phyloP scores from a whole-genome alignment of 2,888 invertebrate species.

The Penaeus monodon region DNA sequence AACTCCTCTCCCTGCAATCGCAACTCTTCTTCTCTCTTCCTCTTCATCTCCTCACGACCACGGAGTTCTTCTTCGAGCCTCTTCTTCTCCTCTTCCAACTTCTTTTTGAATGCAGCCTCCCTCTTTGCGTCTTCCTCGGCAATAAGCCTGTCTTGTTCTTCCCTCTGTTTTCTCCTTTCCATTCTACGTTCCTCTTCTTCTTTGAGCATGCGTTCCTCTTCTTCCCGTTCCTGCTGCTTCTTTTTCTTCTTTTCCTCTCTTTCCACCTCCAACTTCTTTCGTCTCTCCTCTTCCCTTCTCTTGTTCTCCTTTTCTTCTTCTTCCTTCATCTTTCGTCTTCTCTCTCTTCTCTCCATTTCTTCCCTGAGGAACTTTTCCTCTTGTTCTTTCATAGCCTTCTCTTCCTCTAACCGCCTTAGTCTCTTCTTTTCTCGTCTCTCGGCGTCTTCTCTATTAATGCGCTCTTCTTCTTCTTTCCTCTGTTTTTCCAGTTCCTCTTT shows the following conservation, averaged over 20 bases:
- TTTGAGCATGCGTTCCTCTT: slow-evolving; percentile 28
- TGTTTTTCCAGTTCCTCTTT: slow-evolving; percentile 25
- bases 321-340: slow-evolving; percentile 45
- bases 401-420: slow-evolving; percentile 65
- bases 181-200: slow-evolving; percentile 48
- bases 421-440: slow-evolving; percentile 41
- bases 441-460: slow-evolving; percentile 16
- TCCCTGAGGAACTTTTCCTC: slow-evolving; percentile 63
- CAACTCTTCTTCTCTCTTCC: slow-evolving; percentile 63
- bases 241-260: slow-evolving; percentile 57
- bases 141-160: slow-evolving; percentile 33
- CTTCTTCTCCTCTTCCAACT: slow-evolving; percentile 48
- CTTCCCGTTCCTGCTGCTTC: slow-evolving; percentile 34
- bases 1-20: slow-evolving; percentile 65
- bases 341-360: slow-evolving; percentile 49
- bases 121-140: slow-evolving; percentile 53
- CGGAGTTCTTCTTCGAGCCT: slow-evolving; percentile 40
- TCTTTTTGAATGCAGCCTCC: slow-evolving; percentile 41
- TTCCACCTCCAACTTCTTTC: slow-evolving; percentile 61
- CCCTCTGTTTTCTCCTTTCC: slow-evolving; percentile 45
- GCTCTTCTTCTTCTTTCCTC: slow-evolving; percentile 43
- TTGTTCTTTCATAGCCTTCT: slow-evolving; percentile 69
- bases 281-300: slow-evolving; percentile 62
- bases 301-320: slow-evolving; percentile 53
- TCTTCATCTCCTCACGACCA: slow-evolving; percentile 41